Evolutionary conservation across 2,888 invertebrate species (phyloP), one percentile per base, ranked within the genome.

Genomic region (Aspidiotus destructor): DNA sequence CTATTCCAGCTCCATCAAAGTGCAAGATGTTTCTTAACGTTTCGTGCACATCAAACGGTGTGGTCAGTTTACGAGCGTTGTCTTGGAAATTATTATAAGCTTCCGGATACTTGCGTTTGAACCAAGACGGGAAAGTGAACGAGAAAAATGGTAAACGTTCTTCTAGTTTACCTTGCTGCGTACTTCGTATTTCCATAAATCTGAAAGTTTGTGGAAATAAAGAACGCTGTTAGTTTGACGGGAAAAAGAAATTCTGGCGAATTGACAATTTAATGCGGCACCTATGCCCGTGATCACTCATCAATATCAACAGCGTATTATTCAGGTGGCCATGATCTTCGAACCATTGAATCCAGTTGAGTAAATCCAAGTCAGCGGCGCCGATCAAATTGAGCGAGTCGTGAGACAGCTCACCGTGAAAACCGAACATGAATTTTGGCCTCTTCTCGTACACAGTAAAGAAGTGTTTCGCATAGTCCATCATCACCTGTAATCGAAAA

Each of bases 251-350:
- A 28, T 28, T 28, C 5, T 28, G 1, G 28, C 28, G 28, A 28
- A 28, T 28, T 28, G 28, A 5, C 28, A 28, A 28, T 28, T 28
- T 28, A 28, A 28, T 28, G 28, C 28, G 5, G 73, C 74, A 88
- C 86, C 90, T 86, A 71, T 88, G 86, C 0, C 96, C 96, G 77
- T 97, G 96, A 78, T 97, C 96, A 7, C 92, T 88, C 92, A 96
- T 92, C 5, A 96, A 76, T 68, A 96, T 84, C 0, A 97, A 78
- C 72, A 96, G 75, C 0, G 95, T 91, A 73, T 91, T 85, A 71
- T 93, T 85, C 16, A 93, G 78, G 53, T 84, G 78, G 0, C 86
- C 85, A 0, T 80, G 80, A 7, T 79, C 75, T 57, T 84, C 79
- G 16, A 93, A 78, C 48, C 80, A 78, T 60, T 79, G 78, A n/a